These are phyloP conservation scores for Eublepharis macularius DNA, from an alignment of 2,113 vertebrate genomes.

Conservation along the genomic window DNA sequence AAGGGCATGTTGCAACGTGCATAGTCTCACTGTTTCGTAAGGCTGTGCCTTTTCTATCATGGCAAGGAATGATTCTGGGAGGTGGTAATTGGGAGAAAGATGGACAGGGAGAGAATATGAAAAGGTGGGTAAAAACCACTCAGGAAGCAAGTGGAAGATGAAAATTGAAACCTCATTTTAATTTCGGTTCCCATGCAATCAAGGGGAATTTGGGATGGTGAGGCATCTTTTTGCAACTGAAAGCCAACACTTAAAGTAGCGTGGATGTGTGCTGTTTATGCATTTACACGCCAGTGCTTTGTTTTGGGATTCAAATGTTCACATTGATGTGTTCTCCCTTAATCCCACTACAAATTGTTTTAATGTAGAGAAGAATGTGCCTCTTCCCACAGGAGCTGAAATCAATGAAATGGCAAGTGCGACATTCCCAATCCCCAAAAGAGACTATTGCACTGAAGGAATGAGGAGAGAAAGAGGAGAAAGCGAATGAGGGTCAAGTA, in stretches of 20 bases:
- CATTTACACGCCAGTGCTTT: neutral
- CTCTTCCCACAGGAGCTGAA: neutral
- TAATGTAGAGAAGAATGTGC: neutral
- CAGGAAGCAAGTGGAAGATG: neutral
- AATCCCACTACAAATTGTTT: neutral
- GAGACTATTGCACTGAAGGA: neutral
- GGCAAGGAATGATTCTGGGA: neutral
- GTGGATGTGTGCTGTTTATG: neutral
- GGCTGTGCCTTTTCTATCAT: neutral
- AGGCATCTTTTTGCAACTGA: neutral
- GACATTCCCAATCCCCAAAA: slow-evolving; percentile 14
- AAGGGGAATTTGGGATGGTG: neutral
- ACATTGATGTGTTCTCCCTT: slow-evolving; percentile 3
- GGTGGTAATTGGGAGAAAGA: neutral
- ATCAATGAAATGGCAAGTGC: slow-evolving; percentile 12
- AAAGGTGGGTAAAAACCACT: neutral
- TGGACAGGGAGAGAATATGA: neutral
- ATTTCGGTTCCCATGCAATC: neutral
- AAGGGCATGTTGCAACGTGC: too few relatives aligned
- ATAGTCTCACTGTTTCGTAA: too few relatives aligned
- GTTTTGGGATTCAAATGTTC: neutral
- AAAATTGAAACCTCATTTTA: neutral
- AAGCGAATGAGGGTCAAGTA: slow-evolving; percentile 6
- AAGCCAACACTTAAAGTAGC: neutral
- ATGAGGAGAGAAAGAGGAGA: slow-evolving; percentile 6